Conservation (phyloP, 2,888 invertebrate species). For the Yponomeuta malinellus region DNA sequence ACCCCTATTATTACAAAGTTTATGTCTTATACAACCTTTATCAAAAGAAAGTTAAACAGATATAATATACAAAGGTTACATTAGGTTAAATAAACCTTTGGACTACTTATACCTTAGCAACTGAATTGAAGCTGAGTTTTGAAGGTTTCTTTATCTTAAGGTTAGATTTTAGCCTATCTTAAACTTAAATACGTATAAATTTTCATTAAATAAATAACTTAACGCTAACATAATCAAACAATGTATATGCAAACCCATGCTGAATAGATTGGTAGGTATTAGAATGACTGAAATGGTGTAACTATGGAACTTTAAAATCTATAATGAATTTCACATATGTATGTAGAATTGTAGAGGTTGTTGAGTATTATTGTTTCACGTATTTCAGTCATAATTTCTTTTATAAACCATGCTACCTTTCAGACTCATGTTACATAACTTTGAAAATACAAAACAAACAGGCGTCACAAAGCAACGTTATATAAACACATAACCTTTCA, state of each 20-base stretch:
- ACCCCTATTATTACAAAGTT: neutral
- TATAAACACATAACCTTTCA: neutral
- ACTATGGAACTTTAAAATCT: constrained; percentile 17
- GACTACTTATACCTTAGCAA: neutral
- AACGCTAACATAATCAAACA: neutral
- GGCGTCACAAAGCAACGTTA: neutral
- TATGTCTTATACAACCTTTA: constrained; percentile 3
- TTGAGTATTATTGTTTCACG: constrained; percentile 21
- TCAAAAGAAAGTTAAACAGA: neutral
- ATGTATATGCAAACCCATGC: constrained; percentile 9
- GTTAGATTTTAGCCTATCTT: neutral
- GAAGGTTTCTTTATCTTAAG: neutral
- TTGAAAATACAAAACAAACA: neutral
- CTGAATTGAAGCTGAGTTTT: constrained; percentile 2
- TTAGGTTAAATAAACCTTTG: neutral
- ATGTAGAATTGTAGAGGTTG: neutral
- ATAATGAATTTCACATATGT: constrained; percentile 8
- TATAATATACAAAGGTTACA: too few species aligned
- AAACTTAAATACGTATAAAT: neutral
- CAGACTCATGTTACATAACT: neutral
- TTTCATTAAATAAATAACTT: neutral
- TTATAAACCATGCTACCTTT: neutral
- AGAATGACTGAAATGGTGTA: constrained; percentile 25
- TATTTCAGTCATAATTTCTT: constrained; percentile 26
- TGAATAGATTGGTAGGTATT: constrained; percentile 1